A percentile compares a stretch with the other conserved stretches of the same genome.
Evolutionary conservation across 1,140 invertebrate genomes (phyloP).

Genomic region (Pseudomyrmex sp.): DNA sequence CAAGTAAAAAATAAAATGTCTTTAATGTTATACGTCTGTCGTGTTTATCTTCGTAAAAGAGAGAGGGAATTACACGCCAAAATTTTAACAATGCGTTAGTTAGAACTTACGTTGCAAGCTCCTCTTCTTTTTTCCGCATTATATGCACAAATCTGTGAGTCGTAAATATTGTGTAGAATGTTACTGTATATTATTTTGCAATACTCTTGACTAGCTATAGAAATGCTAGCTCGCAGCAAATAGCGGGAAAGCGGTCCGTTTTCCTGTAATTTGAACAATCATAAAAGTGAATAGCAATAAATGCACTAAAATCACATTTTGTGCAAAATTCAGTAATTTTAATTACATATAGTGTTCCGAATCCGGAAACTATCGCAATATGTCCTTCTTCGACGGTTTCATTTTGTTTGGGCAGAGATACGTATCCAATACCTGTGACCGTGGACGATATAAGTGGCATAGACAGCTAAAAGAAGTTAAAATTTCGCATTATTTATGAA

Average conservation of each 20-base stretch:
- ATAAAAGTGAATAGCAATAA: background rate
- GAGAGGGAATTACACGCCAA: background rate
- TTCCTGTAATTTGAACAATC: constrained; percentile 24
- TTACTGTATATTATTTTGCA: constrained; percentile 39
- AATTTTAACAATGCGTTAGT: background rate
- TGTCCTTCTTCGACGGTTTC: constrained; percentile 19
- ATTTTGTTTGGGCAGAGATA: constrained; percentile 41
- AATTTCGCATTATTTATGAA: background rate
- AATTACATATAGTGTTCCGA: constrained; percentile 67
- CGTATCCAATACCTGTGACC: constrained; percentile 2
- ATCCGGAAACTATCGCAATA: constrained; percentile 67
- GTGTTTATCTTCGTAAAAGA: background rate
- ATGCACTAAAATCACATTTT: background rate
- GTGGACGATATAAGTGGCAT: constrained; percentile 9
- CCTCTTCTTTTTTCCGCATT: constrained; percentile 46
- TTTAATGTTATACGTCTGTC: background rate
- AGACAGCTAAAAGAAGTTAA: constrained; percentile 44
- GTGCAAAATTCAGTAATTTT: no score
- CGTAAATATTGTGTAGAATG: constrained; percentile 9
- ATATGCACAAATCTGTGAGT: constrained; percentile 67
- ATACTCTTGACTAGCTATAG: constrained; percentile 47
- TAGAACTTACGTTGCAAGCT: constrained; percentile 68
- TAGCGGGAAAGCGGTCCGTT: constrained; percentile 2
- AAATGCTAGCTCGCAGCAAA: constrained; percentile 57
- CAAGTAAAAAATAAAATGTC: constrained; percentile 37